Percentiles rank a stretch among this genome's conserved stretches.
Evolutionary conservation across 2,797 vertebrate species (phyloP).

Genomic region (Kryptopterus vitreolus): DNA sequence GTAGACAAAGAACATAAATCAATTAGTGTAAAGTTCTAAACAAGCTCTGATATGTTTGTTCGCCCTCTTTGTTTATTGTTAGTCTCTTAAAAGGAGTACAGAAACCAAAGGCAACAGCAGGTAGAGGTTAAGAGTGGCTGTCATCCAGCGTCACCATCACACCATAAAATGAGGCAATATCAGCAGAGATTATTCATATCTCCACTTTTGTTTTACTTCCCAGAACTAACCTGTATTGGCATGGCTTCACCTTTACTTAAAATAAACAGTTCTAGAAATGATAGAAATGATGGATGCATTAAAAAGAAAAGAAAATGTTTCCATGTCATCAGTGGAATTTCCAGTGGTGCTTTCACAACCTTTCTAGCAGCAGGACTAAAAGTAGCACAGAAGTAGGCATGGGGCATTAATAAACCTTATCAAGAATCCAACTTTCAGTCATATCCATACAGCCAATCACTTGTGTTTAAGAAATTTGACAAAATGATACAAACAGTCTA

Average conservation of each 20-base stretch:
- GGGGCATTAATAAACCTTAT: not conserved
- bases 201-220: constrained; percentile 30
- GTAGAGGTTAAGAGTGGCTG: constrained; percentile 72
- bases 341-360: not conserved
- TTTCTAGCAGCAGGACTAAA: not conserved
- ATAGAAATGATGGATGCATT: not conserved
- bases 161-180: constrained; percentile 61
- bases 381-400: not conserved
- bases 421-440: not conserved
- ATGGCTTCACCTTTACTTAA: constrained; percentile 51
- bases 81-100: constrained; percentile 67
- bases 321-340: not conserved
- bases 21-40: constrained; percentile 64
- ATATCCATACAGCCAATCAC: not conserved
- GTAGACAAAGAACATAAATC: constrained; percentile 65
- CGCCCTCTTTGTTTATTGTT: constrained; percentile 59
- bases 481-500: not conserved
- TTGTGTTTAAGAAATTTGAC: not conserved
- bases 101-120: constrained; percentile 79
- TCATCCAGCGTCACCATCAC: constrained; percentile 65
- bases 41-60: constrained; percentile 73
- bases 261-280: not conserved
- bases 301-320: not conserved
- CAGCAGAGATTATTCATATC: constrained; percentile 62
- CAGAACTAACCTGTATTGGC: constrained; percentile 31